Conservation (phyloP, 64 coral and sea anemone genomes). For the Trachythela sp. region DNA sequence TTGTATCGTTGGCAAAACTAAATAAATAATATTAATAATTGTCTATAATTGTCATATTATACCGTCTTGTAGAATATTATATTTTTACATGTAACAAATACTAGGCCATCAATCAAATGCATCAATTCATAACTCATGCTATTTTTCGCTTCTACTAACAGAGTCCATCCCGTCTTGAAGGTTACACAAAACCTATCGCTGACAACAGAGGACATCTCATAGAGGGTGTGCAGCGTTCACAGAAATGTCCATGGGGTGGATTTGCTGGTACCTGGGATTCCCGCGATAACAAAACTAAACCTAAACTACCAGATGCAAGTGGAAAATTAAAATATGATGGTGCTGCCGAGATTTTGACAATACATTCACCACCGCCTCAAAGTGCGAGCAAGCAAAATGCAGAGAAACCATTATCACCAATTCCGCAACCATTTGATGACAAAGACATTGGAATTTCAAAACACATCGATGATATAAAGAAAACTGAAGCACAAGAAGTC, state of each 20-base stretch:
- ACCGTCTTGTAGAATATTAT: too few relatives aligned
- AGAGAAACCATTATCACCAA: not conserved
- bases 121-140: not conserved
- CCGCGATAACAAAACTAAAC: not conserved
- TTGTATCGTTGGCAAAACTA: too few relatives aligned
- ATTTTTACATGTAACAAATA: too few relatives aligned
- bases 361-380: not conserved
- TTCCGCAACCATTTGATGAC: not conserved
- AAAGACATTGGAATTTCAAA: not conserved
- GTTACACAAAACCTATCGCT: conserved; percentile 76
- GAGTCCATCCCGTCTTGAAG: conserved; percentile 84
- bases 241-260: conserved; percentile 78
- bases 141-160: conserved; percentile 17
- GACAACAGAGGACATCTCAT: conserved; percentile 85
- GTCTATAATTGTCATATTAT: too few relatives aligned
- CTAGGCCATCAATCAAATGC: too few relatives aligned
- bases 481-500: not conserved
- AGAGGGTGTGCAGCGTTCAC: conserved; percentile 66
- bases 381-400: not conserved
- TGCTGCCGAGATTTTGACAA: not conserved
- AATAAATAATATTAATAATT: too few relatives aligned
- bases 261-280: conserved; percentile 89
- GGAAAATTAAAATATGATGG: not conserved
- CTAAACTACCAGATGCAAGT: not conserved
- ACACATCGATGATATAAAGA: not conserved